A percentile compares a stretch with the other conserved stretches of the same genome.
phyloP scores from a whole-genome alignment of 2,797 vertebrate species.

The Esox masquinongy region DNA sequence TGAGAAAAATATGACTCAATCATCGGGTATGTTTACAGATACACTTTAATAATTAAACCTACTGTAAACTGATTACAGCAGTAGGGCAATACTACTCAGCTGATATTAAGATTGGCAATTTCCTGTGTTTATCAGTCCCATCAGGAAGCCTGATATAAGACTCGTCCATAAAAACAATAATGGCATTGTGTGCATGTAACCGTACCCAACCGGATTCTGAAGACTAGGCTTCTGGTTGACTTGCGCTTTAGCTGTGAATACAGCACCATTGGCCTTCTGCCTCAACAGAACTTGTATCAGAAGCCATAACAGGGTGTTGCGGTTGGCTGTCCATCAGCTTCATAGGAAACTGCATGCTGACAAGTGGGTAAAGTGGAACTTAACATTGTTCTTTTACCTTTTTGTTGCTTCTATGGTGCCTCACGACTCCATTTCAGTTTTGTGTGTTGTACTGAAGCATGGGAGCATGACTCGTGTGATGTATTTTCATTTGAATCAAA shows the following conservation, averaged over 20 bases:
- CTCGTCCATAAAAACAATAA: too few species aligned
- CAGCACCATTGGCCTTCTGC: constrained; percentile 33
- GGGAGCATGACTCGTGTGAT: constrained; percentile 38
- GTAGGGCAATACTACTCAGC: too few species aligned
- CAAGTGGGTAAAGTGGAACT: constrained; percentile 20
- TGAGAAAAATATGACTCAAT: constrained; percentile 1
- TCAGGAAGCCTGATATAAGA: too few species aligned
- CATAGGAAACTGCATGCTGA: constrained; percentile 48
- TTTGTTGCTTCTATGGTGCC: constrained; percentile 31
- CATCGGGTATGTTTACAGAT: background rate
- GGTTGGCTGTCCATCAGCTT: constrained; percentile 24
- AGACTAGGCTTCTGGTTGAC: background rate
- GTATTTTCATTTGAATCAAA: constrained; percentile 44
- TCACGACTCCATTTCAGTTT: constrained; percentile 22
- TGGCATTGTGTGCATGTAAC: too few species aligned
- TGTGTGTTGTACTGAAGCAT: constrained; percentile 37
- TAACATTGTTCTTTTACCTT: background rate
- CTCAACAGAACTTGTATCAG: constrained; percentile 45
- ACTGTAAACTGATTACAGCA: too few species aligned
- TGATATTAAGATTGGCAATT: too few species aligned
- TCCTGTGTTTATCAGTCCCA: too few species aligned
- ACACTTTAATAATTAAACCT: too few species aligned
- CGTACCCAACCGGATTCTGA: background rate
- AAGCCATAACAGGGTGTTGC: constrained; percentile 44
- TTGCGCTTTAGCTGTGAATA: constrained; percentile 11